Evolutionary conservation across 2,888 invertebrate species (phyloP), one percentile per base, ranked within the genome.

Genomic region (Anodontia alba): DNA sequence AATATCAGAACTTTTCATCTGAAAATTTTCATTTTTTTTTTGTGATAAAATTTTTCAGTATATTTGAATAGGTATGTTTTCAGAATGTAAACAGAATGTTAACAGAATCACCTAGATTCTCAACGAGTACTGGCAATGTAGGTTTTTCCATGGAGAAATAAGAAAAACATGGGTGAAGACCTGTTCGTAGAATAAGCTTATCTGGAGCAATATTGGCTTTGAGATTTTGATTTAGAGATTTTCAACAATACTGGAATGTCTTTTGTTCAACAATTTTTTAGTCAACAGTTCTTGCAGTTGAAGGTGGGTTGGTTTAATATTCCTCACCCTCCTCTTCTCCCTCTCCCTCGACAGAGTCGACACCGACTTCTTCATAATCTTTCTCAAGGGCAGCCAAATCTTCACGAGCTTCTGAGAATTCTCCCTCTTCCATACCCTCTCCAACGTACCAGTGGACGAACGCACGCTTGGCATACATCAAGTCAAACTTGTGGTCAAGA

Each of bases 361-460:
- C n/a, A n/a, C n/a, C n/a, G n/a, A n/a, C n/a, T n/a, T n/a, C n/a
- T n/a, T n/a, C n/a, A n/a, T n/a, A n/a, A n/a, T n/a, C n/a, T n/a
- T n/a, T n/a, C n/a, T n/a, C n/a, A n/a, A n/a, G n/a, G n/a, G n/a
- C n/a, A n/a, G n/a, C n/a, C n/a, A n/a, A n/a, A n/a, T n/a, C n/a
- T n/a, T 92, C 92, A 75, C 91, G 86, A 31, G 91, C 91, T 84
- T 91, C 91, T 10, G 90, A 87, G 88, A 91, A 92, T 86, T 91
- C 91, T 23, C 92, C 90, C 80, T 92, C 92, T 83, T 91, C 91
- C 91, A 91, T 91, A 71, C 90, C 90, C 76, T 90, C 88, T 36
- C 90, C 88, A 26, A 90, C 87, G 81, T 95, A 98, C 97, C 97
- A 98, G 95, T 98, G 98, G 12, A 98, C 96, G 93, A 98, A 98